A percentile compares a stretch with the other conserved stretches of the same genome.
Conservation (phyloP, 2,113 vertebrate species). For the Xiphias gladius region DNA sequence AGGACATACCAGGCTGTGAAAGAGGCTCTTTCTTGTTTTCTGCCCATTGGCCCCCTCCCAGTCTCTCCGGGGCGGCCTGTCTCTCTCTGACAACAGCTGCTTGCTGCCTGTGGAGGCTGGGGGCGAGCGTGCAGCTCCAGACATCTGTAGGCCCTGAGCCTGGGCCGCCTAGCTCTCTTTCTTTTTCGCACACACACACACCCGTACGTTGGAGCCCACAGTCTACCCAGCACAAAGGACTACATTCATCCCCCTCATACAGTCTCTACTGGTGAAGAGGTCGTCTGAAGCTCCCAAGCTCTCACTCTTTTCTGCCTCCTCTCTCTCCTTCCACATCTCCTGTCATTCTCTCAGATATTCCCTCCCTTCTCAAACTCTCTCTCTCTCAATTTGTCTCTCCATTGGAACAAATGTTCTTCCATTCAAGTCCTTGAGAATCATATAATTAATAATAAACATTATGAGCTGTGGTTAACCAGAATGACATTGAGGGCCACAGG, state of each 20-base stretch:
- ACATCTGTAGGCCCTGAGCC: conserved; percentile 85
- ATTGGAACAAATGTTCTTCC: background rate
- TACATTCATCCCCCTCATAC: conserved; percentile 82
- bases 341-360: conserved; percentile 46
- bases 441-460: conserved; percentile 27
- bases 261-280: conserved; percentile 80
- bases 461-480: conserved; percentile 24
- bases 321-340: conserved; percentile 50
- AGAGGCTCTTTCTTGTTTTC: conserved; percentile 87
- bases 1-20: conserved; percentile 88
- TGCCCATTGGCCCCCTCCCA: conserved; percentile 83
- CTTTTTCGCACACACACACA: conserved; percentile 58
- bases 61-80: conserved; percentile 81
- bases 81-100: conserved; percentile 87
- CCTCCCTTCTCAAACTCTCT: conserved; percentile 33
- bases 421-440: conserved; percentile 10
- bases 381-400: conserved; percentile 8
- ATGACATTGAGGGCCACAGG: conserved; percentile 28
- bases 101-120: conserved; percentile 82
- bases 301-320: conserved; percentile 59
- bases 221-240: conserved; percentile 82
- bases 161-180: conserved; percentile 71
- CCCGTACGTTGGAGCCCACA: conserved; percentile 75
- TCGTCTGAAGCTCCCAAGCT: conserved; percentile 78
- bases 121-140: conserved; percentile 80